Evolutionary conservation across 2,888 invertebrate species (phyloP), one percentile per base, ranked within the genome.

Genomic region (Papilio demoleus): DNA sequence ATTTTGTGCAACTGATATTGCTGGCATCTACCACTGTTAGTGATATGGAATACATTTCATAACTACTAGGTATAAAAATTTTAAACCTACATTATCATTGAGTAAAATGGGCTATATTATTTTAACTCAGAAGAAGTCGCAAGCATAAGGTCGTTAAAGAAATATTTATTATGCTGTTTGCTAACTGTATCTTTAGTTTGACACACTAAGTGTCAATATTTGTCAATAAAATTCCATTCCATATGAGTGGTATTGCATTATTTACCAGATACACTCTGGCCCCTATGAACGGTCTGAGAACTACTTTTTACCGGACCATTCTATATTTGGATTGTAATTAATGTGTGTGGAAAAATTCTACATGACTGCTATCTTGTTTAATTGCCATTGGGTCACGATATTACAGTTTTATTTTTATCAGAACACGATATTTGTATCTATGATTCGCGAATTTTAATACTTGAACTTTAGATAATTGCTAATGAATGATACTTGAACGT

Each of bases 281-380:
- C 65, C 61, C 62, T 34, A 24, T 34, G 9, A 24, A 42, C 45
- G 24, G 36, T 40, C 8, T 22, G 11, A 45, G 62, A 65, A 62
- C 69, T 45, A 61, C 65, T 65, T 70, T 65, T 56, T 56, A 56
- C 69, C 31, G 45, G 69, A 61, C 34, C 9, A 11, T 1, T 36
- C 70, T 71, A 67, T 70, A 69, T 65, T 70, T 70, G 42, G 59
- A 58, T 53, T 59, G 19, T 53, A 53, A 47, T 19, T n/a, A 34
- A 70, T 73, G 72, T 74, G 71, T 60, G 66, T 71, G 68, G 65
- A 70, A 74, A 75, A 75, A 71, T 71, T 75, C 73, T 74, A 74
- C 69, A 65, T 65, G 40, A 65, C 40, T 36, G 64, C 31, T 24
- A 24, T 47, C 63, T 70, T 42, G 36, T 61, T 4, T 27, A 19